These are phyloP conservation scores for Dorcus parallelipipedus DNA, from an alignment of 2,888 invertebrate species.

Conservation along the genomic window DNA sequence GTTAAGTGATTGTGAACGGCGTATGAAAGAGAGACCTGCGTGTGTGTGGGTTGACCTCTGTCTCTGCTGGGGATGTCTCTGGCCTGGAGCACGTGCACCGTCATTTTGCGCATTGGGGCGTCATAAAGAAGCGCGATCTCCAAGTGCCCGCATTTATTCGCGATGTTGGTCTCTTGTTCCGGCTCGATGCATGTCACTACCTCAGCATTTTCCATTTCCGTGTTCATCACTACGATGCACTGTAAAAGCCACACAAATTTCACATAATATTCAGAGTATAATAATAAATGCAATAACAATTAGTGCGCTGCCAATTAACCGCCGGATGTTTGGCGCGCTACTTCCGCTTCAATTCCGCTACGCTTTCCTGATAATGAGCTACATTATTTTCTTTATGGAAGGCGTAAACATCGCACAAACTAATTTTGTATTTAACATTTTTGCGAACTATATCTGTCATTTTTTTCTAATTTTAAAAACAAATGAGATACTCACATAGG, in stretches of 20 bases:
- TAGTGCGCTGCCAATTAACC: no score
- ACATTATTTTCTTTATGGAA: no score
- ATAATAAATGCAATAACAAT: not conserved
- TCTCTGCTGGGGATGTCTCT: constrained; percentile 72
- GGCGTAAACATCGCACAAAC: no score
- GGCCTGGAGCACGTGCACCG: constrained; percentile 86
- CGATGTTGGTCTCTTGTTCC: constrained; percentile 49
- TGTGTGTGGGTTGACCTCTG: constrained; percentile 64
- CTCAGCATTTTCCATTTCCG: constrained; percentile 40
- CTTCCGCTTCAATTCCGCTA: no score
- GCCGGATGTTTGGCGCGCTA: no score
- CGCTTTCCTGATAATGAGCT: no score
- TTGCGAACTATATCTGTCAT: no score
- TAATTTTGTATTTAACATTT: no score
- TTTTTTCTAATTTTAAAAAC: no score
- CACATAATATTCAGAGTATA: not conserved
- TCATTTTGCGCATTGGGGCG: constrained; percentile 88
- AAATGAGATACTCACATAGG: no score
- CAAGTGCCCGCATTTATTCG: constrained; percentile 70
- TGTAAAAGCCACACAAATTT: constrained; percentile 25
- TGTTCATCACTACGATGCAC: constrained; percentile 55
- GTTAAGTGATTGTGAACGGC: no score
- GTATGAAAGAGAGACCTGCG: constrained; percentile 52
- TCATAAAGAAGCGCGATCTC: constrained; percentile 88
- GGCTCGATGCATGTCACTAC: constrained; percentile 39